Evolutionary conservation across 2,888 invertebrate species (phyloP).

Genomic region (Xestia sexstrigata): DNA sequence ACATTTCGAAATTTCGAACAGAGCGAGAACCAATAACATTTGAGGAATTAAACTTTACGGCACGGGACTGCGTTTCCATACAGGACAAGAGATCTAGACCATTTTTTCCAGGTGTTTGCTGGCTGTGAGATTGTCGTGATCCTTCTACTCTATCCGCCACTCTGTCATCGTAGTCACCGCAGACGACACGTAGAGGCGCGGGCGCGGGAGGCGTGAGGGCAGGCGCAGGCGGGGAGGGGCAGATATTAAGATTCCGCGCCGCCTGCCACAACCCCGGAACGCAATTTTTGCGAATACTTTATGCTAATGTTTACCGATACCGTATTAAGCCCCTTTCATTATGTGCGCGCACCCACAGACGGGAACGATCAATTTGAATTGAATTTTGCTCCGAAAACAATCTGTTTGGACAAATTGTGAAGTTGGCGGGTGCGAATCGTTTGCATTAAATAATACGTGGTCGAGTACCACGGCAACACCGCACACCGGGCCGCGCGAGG

Average conservation of each 20-base stretch:
- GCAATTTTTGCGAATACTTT: conserved; percentile 84
- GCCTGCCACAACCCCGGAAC: conserved; percentile 72
- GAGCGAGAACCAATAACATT: background rate
- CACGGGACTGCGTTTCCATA: background rate
- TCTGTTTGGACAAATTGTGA: conserved; percentile 83
- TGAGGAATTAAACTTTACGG: too few relatives aligned
- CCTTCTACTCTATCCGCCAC: conserved; percentile 12
- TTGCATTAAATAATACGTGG: conserved; percentile 80
- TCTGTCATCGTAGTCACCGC: background rate
- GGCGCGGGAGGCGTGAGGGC: background rate
- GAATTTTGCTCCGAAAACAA: conserved; percentile 82
- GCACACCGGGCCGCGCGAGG: background rate
- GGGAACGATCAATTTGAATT: conserved; percentile 79
- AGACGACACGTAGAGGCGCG: conserved; percentile 26
- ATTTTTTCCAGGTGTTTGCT: background rate
- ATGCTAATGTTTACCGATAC: conserved; percentile 84
- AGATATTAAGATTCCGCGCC: conserved; percentile 80
- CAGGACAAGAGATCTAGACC: background rate
- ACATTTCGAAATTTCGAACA: too few relatives aligned
- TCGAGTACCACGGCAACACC: background rate
- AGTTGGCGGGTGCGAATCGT: conserved; percentile 73
- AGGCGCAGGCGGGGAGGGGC: conserved; percentile 48
- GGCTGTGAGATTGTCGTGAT: background rate
- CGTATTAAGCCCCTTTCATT: conserved; percentile 81
- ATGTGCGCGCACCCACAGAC: conserved; percentile 67